Base-by-base conservation (phyloP, 2,113 vertebrate genomes). In the Pardalotus punctatus region DNA sequence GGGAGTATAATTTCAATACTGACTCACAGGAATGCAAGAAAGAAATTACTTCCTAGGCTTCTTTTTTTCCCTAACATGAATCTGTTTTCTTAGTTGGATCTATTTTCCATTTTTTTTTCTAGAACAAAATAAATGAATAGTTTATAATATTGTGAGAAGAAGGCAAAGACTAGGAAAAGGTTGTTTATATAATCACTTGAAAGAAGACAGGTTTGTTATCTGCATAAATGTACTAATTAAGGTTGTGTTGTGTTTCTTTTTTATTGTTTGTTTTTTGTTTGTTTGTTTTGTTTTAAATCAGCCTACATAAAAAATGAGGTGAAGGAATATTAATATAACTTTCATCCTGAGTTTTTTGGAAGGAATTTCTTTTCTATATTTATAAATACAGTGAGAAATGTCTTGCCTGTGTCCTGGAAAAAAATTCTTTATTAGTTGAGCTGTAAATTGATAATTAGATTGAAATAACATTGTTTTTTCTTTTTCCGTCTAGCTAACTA, bases 171-270 rank as follows among this genome's bases (percentile, higher is more conserved):
- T 86, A 88, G 8, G 14, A 73, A n/a, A 86, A 76, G 16, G 8
- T 66, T 66, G n/a, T 81, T 93, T 61, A 36, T 45, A 73, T 50
- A 15, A 61, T 12, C 29, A 53, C 14, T 61, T 80, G 40, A 83
- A 72, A 73, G 31, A 76, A 36, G 35, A 61, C 6, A 69, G 6
- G 14, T 57, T 88, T 86, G 8, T 66, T 47, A n/a, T 67, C 9
- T 78, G 4, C 16, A 42, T 65, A 77, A 73, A 23, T 66, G 5
- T 65, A 69, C 13, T 65, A 72, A 71, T 82, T 80, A 73, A 80
- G 5, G 3, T 35, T 65, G 9, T 22, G 13, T 11, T 48, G 4
- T 27, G 6, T 0, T 3, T 18, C n/a, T n/a, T n/a, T n/a, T n/a
- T n/a, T n/a, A n/a, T 48, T 33, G 10, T 35, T 54, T 22, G 56